These are phyloP conservation scores for Limnodromus scolopaceus DNA, from an alignment of 2,797 vertebrate species.

Conservation along the genomic window DNA sequence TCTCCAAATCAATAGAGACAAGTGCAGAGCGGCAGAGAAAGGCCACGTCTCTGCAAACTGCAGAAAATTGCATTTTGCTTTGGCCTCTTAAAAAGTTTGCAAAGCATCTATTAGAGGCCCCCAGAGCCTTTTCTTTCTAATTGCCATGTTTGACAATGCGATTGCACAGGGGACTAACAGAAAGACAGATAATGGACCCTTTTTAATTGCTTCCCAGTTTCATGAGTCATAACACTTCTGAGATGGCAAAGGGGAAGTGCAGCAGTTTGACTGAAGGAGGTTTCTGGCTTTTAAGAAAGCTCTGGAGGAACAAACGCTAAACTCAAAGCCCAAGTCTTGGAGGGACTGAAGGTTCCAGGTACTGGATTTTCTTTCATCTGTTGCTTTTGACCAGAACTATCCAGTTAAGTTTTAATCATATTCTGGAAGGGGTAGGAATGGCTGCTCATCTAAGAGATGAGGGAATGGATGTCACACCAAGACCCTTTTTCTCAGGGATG, in stretches of 20 bases:
- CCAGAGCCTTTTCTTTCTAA: constrained; percentile 67
- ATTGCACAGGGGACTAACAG: constrained; percentile 8
- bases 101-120: constrained; percentile 54
- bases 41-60: constrained; percentile 16
- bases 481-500: background rate
- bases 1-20: constrained; percentile 51
- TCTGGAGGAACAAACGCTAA: constrained; percentile 19
- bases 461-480: background rate
- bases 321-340: constrained; percentile 26
- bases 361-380: background rate
- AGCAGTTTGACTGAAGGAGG: constrained; percentile 15
- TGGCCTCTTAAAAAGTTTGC: constrained; percentile 62
- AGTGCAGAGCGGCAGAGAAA: background rate
- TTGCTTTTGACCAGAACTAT: background rate
- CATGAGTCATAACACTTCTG: constrained; percentile 57
- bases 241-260: constrained; percentile 44
- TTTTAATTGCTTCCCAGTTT: constrained; percentile 72
- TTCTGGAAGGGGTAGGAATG: background rate
- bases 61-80: constrained; percentile 39
- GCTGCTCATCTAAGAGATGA: background rate
- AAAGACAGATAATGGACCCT: constrained; percentile 64
- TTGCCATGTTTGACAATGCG: constrained; percentile 58
- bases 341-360: background rate
- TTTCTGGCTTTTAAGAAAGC: constrained; percentile 50
- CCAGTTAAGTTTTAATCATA: background rate